phyloP scores from a whole-genome alignment of 2,888 invertebrate genomes.

The Cheilosia scutellata region DNA sequence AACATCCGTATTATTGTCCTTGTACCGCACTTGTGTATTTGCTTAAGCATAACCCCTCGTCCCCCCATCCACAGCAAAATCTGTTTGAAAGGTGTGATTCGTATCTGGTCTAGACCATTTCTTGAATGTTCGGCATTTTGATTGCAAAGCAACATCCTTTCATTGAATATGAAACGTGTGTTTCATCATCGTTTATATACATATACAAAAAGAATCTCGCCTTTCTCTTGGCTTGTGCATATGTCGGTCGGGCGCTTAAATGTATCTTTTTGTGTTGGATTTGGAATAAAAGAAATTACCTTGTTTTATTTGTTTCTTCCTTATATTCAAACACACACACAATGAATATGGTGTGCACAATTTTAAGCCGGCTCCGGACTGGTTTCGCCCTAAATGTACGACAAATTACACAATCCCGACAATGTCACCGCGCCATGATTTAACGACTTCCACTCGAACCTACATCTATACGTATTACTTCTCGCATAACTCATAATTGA shows the following conservation, averaged over 20 bases:
- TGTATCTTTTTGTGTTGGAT: slow-evolving; percentile 4
- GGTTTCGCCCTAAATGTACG: slow-evolving; percentile 11
- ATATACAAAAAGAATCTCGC: slow-evolving; percentile 7
- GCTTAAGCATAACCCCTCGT: slow-evolving; percentile 24
- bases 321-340: slow-evolving; percentile 15
- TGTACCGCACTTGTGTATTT: slow-evolving; percentile 36
- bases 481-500: slow-evolving; percentile 75
- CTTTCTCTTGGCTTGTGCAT: neutral
- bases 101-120: slow-evolving; percentile 62
- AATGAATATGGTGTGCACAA: no score
- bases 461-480: slow-evolving; percentile 36
- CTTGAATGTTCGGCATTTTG: slow-evolving; percentile 34
- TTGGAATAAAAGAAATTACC: slow-evolving; percentile 30
- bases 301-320: slow-evolving; percentile 27
- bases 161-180: slow-evolving; percentile 34
- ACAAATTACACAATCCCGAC: slow-evolving; percentile 46
- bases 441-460: slow-evolving; percentile 65
- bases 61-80: neutral
- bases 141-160: slow-evolving; percentile 44
- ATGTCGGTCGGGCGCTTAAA: slow-evolving; percentile 10
- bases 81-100: slow-evolving; percentile 54
- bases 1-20: slow-evolving; percentile 46
- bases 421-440: slow-evolving; percentile 65
- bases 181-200: neutral
- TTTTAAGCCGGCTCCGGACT: slow-evolving; percentile 8